Evolutionary conservation across 2,888 invertebrate genomes (phyloP), one percentile per base, ranked within the genome.

Genomic region (Keiferia lycopersicella): DNA sequence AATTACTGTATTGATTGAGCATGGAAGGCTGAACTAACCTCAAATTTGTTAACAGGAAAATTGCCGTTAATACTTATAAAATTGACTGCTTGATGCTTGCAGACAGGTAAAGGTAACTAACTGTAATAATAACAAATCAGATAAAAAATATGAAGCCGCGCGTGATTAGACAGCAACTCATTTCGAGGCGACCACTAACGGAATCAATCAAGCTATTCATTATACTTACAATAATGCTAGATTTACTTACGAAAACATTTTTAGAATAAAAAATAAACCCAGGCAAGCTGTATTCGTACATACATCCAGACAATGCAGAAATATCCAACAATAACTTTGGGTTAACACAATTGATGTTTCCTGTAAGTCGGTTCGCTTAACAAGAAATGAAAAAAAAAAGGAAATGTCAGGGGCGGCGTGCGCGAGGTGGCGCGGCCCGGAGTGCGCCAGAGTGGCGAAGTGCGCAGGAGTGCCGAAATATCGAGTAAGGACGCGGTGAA

Each of bases 401-500:
- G 68, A 84, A 86, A 86, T 86, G 84, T 83, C 84, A 84, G 72
- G 81, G 81, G 69, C 82, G 70, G 79, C 78, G 78, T 77, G 79
- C 78, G 79, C 73, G 71, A 69, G 34, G 34, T 34, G 34, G 34
- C 34, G n/a, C 26, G 2, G 26, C 26, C 3, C 26, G 34, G n/a
- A n/a, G n/a, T 34, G 34, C 34, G 72, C 56, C 22, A 22, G 56
- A 76, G 75, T 78, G 78, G 80, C 79, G 79, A 84, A 84, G n/a
- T 34, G 34, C 34, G 72, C 56, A 12, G 51, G 56, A 76, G 75
- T 78, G 78, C 80, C 79, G 79, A 84, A 84, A 87, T 81, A 76
- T 82, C 83, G 83, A 83, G 83, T 86, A 81, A 86, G 85, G 86
- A 81, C 84, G 76, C 56, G 56, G 68, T 71, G 82, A 87, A 87